Evolutionary conservation across 2,797 vertebrate species (phyloP).

Genomic region (Pteronotus mesoamericanus): DNA sequence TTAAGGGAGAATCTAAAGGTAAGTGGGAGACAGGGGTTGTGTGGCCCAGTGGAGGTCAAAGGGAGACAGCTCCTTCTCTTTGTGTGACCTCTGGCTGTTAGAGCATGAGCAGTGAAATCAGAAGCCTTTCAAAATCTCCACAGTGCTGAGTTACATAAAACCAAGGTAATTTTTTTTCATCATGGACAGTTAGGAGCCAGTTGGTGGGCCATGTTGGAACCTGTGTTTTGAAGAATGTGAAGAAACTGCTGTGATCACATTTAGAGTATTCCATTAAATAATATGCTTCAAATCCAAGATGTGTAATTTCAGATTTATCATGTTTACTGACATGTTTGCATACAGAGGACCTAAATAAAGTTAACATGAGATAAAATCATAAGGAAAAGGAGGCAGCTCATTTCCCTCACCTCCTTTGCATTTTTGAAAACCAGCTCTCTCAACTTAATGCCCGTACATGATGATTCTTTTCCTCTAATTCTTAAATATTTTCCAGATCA

Average conservation of each 20-base stretch:
- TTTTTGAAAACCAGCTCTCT: not conserved
- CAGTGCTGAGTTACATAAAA: not conserved
- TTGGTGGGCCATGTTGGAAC: not conserved
- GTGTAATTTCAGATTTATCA: not conserved
- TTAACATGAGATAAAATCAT: not conserved
- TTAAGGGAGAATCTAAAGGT: not conserved
- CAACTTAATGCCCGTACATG: not conserved
- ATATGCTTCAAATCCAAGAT: constrained; percentile 7
- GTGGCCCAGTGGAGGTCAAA: not conserved
- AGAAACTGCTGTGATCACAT: not conserved
- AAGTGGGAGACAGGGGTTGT: not conserved
- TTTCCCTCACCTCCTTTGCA: not conserved
- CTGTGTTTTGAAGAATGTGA: constrained; percentile 16
- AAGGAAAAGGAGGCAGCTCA: not conserved
- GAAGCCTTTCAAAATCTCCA: constrained; percentile 22
- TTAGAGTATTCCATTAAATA: not conserved
- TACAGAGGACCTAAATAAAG: not conserved
- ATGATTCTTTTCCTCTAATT: not conserved
- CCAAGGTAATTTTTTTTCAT: constrained; percentile 32
- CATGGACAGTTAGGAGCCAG: constrained; percentile 35
- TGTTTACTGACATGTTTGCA: not conserved
- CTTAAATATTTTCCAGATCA: not conserved
- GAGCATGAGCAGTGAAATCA: not conserved
- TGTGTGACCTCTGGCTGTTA: not conserved
- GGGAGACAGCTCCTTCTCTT: not conserved